Percentiles rank a stretch among this genome's conserved stretches.
These are phyloP conservation scores for Mycalesis mineus DNA, from an alignment of 2,888 invertebrate species.

Conservation along the genomic window DNA sequence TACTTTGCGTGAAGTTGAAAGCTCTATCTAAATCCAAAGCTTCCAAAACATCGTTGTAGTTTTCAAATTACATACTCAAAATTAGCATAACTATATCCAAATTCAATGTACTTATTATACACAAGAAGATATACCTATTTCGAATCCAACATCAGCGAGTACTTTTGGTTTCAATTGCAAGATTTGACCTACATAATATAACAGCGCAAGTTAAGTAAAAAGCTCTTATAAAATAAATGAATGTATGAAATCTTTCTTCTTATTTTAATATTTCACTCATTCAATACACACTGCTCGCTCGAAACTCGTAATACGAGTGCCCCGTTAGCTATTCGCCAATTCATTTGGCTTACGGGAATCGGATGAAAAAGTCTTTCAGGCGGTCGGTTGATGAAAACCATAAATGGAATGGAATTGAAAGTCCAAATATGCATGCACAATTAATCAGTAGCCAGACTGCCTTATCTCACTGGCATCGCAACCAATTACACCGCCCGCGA, in stretches of 20 bases:
- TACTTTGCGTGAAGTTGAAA: too few species aligned
- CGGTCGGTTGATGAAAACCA: constrained; percentile 12
- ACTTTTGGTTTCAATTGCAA: too few species aligned
- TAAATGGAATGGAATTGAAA: constrained; percentile 27
- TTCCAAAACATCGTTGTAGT: too few species aligned
- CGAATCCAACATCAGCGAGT: too few species aligned
- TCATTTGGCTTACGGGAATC: constrained; percentile 4
- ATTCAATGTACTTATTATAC: too few species aligned
- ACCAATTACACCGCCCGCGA: constrained; percentile 40
- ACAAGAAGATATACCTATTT: too few species aligned
- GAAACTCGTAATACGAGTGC: background rate
- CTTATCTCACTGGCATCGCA: constrained; percentile 47
- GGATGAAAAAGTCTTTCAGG: constrained; percentile 10
- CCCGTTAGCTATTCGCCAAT: background rate
- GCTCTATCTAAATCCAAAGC: too few species aligned
- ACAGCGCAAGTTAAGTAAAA: too few species aligned
- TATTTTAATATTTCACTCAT: background rate
- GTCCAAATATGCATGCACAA: constrained; percentile 34
- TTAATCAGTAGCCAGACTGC: constrained; percentile 35
- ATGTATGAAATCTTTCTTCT: background rate
- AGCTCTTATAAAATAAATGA: too few species aligned
- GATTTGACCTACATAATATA: too few species aligned
- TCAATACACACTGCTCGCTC: background rate
- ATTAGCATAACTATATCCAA: too few species aligned
- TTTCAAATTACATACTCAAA: too few species aligned